phyloP scores from a whole-genome alignment of 37 sponge, comb jelly and placozoan genomes.

The Oscarella lobularis region DNA sequence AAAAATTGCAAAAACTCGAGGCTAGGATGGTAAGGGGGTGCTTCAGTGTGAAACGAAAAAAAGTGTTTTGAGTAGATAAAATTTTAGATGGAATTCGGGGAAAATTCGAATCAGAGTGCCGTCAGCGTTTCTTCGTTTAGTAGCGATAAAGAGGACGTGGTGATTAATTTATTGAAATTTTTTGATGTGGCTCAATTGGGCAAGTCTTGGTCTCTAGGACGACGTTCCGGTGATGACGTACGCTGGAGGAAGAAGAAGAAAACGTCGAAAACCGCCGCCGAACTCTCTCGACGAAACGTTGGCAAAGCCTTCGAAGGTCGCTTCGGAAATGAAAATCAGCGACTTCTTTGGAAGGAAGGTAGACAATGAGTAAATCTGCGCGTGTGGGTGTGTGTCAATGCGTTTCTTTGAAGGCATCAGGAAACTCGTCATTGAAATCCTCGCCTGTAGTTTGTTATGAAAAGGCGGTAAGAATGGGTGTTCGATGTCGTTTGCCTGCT shows the following conservation, averaged over 20 bases:
- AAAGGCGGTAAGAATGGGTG: not conserved
- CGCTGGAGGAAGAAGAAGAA: not conserved
- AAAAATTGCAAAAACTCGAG: not conserved
- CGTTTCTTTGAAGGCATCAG: constrained; percentile 2
- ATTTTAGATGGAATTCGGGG: not conserved
- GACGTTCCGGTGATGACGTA: not conserved
- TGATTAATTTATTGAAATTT: not conserved
- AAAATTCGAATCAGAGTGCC: not conserved
- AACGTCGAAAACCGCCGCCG: not conserved
- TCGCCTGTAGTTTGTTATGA: not conserved
- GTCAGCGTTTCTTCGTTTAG: not conserved
- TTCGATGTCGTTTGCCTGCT: too few relatives aligned
- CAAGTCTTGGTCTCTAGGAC: not conserved
- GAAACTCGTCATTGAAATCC: not conserved
- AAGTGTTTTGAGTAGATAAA: not conserved
- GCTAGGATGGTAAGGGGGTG: not conserved
- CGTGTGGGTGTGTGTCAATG: constrained; percentile 9
- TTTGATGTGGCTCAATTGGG: not conserved
- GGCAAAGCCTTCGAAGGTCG: constrained; percentile 9
- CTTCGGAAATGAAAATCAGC: constrained; percentile 27
- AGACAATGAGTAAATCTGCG: not conserved
- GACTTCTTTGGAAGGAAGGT: constrained; percentile 21
- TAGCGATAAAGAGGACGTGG: not conserved
- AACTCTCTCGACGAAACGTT: not conserved
- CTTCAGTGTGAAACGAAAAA: not conserved